Percentiles rank a stretch among this genome's conserved stretches.
Evolutionary conservation across 2,888 invertebrate genomes (phyloP).

Genomic region (Bombylius discolor): DNA sequence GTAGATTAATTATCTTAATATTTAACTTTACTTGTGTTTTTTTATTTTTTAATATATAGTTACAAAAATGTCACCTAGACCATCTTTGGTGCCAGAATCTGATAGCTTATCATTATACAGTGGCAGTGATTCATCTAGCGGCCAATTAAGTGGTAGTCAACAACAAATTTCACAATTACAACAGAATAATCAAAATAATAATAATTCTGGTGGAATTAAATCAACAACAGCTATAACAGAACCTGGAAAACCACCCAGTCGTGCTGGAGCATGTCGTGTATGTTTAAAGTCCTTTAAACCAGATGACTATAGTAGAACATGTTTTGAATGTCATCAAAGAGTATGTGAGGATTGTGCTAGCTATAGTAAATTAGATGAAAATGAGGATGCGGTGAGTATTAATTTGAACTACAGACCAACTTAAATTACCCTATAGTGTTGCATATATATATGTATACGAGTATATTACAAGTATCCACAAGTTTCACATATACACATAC

Average conservation of each 20-base stretch:
- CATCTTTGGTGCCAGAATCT: conserved; percentile 39
- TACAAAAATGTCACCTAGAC: conserved; percentile 57
- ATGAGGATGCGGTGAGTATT: conserved; percentile 61
- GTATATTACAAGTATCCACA: too few relatives aligned
- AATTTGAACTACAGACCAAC: not conserved
- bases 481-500: too few relatives aligned
- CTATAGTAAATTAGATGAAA: conserved; percentile 72
- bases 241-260: conserved; percentile 58
- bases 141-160: conserved; percentile 25
- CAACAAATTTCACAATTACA: conserved; percentile 29
- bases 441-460: too few relatives aligned
- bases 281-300: conserved; percentile 81
- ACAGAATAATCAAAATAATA: conserved; percentile 35
- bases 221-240: conserved; percentile 29
- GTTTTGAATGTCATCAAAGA: conserved; percentile 79
- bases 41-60: conserved; percentile 38
- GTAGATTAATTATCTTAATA: too few relatives aligned
- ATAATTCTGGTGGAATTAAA: conserved; percentile 17
- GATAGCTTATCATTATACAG: conserved; percentile 20
- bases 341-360: conserved; percentile 90
- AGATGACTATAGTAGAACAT: conserved; percentile 75
- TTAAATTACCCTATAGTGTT: too few relatives aligned
- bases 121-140: conserved; percentile 27
- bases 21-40: too few relatives aligned
- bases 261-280: conserved; percentile 66